These are phyloP conservation scores for Perizoma flavofasciatum DNA, from an alignment of 2,888 invertebrate genomes.

Conservation along the genomic window DNA sequence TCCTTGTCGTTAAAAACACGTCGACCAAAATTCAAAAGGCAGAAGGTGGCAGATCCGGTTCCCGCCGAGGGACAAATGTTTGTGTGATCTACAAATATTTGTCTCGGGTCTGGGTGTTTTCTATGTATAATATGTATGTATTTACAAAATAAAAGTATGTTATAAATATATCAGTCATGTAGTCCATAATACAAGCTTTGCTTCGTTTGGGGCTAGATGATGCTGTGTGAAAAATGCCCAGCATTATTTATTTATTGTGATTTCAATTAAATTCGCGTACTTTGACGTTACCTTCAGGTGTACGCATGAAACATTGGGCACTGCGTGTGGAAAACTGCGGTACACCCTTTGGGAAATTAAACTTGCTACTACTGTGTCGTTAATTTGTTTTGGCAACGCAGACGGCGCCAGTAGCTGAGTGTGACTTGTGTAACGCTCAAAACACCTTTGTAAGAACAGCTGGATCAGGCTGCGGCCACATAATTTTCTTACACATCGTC, in stretches of 20 bases:
- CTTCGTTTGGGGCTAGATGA: too few species aligned
- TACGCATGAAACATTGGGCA: constrained; percentile 45
- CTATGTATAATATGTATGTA: too few species aligned
- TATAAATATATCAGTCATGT: too few species aligned
- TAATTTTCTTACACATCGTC: not conserved
- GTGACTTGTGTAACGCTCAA: constrained; percentile 37
- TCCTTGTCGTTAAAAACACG: constrained; percentile 19
- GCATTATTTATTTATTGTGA: constrained; percentile 38
- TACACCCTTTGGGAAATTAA: constrained; percentile 77
- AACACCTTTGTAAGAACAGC: constrained; percentile 21
- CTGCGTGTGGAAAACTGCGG: constrained; percentile 59
- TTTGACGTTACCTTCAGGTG: constrained; percentile 42
- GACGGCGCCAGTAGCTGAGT: constrained; percentile 41
- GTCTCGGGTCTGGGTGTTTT: too few species aligned
- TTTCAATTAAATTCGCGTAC: constrained; percentile 42
- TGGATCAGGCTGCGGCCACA: not conserved
- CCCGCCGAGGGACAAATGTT: too few species aligned
- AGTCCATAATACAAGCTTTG: too few species aligned
- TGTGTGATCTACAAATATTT: too few species aligned
- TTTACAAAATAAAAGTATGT: too few species aligned
- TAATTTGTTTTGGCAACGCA: constrained; percentile 72
- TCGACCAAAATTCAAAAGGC: too few species aligned
- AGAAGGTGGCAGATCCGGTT: too few species aligned
- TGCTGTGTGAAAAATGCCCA: constrained; percentile 15
- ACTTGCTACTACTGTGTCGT: constrained; percentile 60